A percentile compares a stretch with the other conserved stretches of the same genome.
Conservation (phyloP, 23 tunicate species). For the Ascidia mentula region DNA sequence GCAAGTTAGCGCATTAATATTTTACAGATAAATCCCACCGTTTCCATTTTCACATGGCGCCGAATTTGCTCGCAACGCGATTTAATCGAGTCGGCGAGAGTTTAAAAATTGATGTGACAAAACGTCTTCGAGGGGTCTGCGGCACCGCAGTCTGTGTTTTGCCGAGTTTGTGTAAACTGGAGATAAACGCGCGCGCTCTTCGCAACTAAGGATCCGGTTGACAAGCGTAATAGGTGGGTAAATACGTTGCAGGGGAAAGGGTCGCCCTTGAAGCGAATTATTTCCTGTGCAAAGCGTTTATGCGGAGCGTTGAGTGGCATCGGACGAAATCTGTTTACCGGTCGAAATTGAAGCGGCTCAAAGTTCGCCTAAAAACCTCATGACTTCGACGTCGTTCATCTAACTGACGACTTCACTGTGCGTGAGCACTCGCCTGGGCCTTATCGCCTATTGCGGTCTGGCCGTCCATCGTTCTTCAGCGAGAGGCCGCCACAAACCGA, state of each 20-base stretch:
- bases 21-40: background rate
- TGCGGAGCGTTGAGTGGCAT: background rate
- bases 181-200: too few relatives aligned
- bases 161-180: too few relatives aligned
- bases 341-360: slow-evolving; percentile 3
- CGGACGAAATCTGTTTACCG: slow-evolving; percentile 5
- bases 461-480: background rate
- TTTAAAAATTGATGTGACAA: slow-evolving; percentile 6
- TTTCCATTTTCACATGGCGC: slow-evolving; percentile 7
- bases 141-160: too few relatives aligned
- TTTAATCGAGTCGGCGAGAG: background rate
- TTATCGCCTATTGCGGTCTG: too few relatives aligned
- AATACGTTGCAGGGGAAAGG: background rate
- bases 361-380: too few relatives aligned
- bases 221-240: slow-evolving; percentile 2
- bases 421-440: too few relatives aligned
- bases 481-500: background rate
- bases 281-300: background rate
- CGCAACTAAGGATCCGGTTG: background rate
- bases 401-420: too few relatives aligned
- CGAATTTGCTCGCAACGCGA: background rate
- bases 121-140: background rate
- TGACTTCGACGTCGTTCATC: too few relatives aligned
- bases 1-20: background rate
- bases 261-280: background rate